Base-by-base conservation (phyloP, 2,888 invertebrate species). In the Micoletzkya japonica region DNA sequence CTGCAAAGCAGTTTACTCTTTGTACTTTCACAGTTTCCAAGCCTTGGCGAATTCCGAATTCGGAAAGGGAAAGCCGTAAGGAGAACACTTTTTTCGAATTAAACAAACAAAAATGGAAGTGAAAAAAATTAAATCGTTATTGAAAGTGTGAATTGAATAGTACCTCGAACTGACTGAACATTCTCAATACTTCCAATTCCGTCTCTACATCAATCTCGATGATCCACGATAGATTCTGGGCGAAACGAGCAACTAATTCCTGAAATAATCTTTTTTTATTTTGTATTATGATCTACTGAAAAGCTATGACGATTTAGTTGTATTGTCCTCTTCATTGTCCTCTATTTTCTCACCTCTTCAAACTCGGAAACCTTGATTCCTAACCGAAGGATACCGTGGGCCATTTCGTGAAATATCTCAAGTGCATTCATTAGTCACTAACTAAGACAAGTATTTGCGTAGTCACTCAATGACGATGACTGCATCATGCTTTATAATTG, bases 401-500 rank as follows among this genome's bases (percentile, higher is more conserved):
- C 64, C 20, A 66, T 66, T 37, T 44, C 44, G 37, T 66, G 64
- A n/a, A 66, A 66, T 10, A 66, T 66, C 64, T 66, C 24, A 2
- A 66, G 32, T 17, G 2, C 4, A 1, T 50, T 50, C 7, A 6
- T 26, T 63, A n/a, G 20, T 0, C 50, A 49, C 2, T 20, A 37
- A 44, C 26, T 30, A 24, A 17, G 28, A 14, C 32, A 4, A 34
- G 2, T 30, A 4, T n/a, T 24, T 26, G 20, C 20, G 44, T 44
- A 44, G 20, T 14, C 44, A 10, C 44, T 14, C 10, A 14, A 14
- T 44, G 10, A 44, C 44, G 10, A 44, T 14, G n/a, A n/a, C n/a
- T n/a, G n/a, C n/a, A n/a, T n/a, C n/a, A n/a, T n/a, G n/a, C n/a
- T n/a, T n/a, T n/a, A n/a, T n/a, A n/a, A n/a, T n/a, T n/a, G n/a